A percentile compares a stretch with the other conserved stretches of the same genome.
These are phyloP conservation scores for Prionace glauca DNA, from an alignment of 2,797 vertebrate genomes.

Conservation along the genomic window DNA sequence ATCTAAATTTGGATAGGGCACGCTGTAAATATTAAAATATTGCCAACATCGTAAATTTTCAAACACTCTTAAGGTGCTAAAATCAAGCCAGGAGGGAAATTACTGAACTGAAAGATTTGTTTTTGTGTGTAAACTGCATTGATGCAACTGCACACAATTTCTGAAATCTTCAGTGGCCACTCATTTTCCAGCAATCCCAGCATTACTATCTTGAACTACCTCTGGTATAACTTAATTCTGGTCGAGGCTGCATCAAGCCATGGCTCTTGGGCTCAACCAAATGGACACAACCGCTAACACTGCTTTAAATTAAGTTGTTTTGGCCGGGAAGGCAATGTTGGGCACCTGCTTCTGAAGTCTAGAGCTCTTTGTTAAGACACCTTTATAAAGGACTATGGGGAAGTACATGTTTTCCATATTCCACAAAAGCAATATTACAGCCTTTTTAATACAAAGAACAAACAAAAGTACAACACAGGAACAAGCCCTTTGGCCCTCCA, in stretches of 20 bases:
- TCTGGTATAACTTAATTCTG: neutral
- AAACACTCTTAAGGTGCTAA: neutral
- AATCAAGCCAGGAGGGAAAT: neutral
- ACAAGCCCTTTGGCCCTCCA: too few relatives aligned
- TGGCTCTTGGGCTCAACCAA: neutral
- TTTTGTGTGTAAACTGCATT: neutral
- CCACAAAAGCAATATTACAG: neutral
- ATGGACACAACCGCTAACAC: neutral
- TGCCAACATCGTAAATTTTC: neutral
- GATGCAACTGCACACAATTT: neutral
- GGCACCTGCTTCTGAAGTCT: neutral
- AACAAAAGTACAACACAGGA: too few relatives aligned
- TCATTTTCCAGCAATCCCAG: neutral
- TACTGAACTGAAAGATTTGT: neutral
- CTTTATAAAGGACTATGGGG: neutral
- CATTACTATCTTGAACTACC: neutral
- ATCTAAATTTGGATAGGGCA: neutral
- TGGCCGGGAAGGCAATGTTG: neutral
- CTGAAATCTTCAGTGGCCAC: neutral
- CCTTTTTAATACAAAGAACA: neutral
- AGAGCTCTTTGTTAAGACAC: neutral
- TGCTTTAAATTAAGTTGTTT: too few relatives aligned
- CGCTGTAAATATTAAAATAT: neutral
- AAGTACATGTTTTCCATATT: neutral
- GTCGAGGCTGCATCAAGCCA: neutral